phyloP scores from a whole-genome alignment of 2,113 vertebrate genomes.

The Pomatorhinus ruficollis region DNA sequence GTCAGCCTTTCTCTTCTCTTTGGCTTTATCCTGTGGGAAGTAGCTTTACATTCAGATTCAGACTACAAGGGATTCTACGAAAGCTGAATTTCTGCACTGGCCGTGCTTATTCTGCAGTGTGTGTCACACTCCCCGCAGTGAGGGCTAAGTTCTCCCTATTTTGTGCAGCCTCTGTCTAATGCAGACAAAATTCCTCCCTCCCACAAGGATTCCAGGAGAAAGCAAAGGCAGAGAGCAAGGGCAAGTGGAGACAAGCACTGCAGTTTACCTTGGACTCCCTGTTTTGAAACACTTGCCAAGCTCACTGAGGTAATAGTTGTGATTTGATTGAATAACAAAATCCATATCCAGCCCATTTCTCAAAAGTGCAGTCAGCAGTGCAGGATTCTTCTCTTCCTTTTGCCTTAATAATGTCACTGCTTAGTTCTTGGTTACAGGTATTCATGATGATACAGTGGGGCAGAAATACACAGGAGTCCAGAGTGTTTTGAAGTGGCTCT shows the following conservation, averaged over 20 bases:
- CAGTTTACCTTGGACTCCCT: slow-evolving; percentile 10
- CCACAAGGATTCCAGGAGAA: slow-evolving; percentile 24
- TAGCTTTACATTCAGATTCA: slow-evolving; percentile 34
- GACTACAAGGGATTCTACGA: slow-evolving; percentile 39
- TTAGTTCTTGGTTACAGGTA: not conserved
- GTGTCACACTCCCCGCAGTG: not conserved
- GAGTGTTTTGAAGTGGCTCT: not conserved
- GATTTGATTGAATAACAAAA: slow-evolving; percentile 29
- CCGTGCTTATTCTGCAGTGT: not conserved
- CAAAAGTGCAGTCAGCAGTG: not conserved
- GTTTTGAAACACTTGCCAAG: slow-evolving; percentile 2
- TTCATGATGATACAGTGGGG: not conserved
- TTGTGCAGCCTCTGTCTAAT: slow-evolving; percentile 36
- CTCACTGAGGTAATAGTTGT: not conserved
- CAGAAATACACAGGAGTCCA: not conserved
- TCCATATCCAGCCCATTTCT: not conserved
- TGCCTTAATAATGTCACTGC: not conserved
- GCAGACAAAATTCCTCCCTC: slow-evolving; percentile 42
- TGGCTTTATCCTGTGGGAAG: slow-evolving; percentile 43
- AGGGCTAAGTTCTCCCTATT: slow-evolving; percentile 43
- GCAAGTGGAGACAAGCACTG: not conserved
- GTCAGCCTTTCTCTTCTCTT: not conserved
- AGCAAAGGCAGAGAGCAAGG: slow-evolving; percentile 32
- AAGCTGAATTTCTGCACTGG: slow-evolving; percentile 37
- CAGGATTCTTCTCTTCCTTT: not conserved